phyloP scores from a whole-genome alignment of 2,797 vertebrate genomes.

The Rallus crepitans region DNA sequence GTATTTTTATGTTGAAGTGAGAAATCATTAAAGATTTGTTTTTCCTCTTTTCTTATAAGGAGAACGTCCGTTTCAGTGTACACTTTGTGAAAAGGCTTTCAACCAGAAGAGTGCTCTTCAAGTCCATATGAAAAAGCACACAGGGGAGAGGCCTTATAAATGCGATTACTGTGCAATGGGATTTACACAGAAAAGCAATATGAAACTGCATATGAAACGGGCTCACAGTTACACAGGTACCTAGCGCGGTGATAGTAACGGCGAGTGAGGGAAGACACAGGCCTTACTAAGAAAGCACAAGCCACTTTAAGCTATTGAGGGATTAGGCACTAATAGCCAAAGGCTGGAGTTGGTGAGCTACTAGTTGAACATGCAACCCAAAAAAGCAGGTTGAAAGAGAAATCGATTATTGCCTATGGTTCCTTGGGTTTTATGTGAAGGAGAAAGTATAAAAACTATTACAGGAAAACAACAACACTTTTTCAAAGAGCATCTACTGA shows the following conservation, averaged over 20 bases:
- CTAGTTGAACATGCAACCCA: neutral
- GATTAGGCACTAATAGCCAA: neutral
- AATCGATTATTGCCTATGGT: neutral
- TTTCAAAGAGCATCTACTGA: neutral
- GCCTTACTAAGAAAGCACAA: neutral
- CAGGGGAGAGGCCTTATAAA: constrained; percentile 95
- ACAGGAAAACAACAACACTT: neutral
- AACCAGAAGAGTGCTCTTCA: constrained; percentile 99
- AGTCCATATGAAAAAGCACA: constrained; percentile 98
- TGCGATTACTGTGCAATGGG: constrained; percentile 95
- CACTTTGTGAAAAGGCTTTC: constrained; percentile 94
- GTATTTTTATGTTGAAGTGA: neutral
- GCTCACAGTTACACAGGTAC: constrained; percentile 90
- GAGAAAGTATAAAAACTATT: neutral
- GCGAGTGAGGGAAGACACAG: neutral
- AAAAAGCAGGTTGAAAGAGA: neutral
- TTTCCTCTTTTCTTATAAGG: constrained; percentile 79
- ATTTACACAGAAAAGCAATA: constrained; percentile 99
- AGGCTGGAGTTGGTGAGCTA: neutral
- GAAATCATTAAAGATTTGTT: neutral
- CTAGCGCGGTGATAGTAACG: constrained; percentile 11
- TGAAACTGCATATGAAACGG: constrained; percentile 98
- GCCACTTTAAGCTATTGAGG: neutral
- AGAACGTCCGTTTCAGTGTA: constrained; percentile 94
- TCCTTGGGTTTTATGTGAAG: neutral